These are phyloP conservation scores for Chelidonichthys spinosus DNA, from an alignment of 2,797 vertebrate genomes.

Conservation along the genomic window DNA sequence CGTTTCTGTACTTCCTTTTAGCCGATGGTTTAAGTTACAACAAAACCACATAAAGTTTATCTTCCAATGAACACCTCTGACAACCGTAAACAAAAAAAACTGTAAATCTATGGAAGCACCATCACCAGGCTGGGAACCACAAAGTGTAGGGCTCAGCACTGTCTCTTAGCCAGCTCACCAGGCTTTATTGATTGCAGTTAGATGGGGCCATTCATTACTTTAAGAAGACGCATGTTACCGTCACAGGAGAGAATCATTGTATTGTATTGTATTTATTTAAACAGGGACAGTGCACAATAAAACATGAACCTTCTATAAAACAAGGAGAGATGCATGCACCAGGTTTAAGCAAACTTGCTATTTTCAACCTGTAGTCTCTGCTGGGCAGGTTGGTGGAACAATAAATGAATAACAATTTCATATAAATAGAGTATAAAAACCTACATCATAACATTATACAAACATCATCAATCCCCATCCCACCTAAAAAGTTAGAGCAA, in stretches of 20 bases:
- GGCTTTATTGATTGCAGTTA: conserved; percentile 80
- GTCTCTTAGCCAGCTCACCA: conserved; percentile 51
- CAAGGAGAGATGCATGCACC: too few relatives aligned
- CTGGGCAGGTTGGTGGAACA: too few relatives aligned
- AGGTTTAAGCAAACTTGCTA: too few relatives aligned
- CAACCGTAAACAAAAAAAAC: conserved; percentile 23
- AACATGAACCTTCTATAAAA: too few relatives aligned
- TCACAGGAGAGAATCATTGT: conserved; percentile 53
- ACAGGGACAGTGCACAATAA: too few relatives aligned
- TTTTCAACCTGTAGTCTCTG: too few relatives aligned
- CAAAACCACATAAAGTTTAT: conserved; percentile 49
- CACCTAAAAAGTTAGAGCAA: too few relatives aligned
- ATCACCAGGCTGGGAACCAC: conserved; percentile 59
- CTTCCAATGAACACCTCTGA: conserved; percentile 50
- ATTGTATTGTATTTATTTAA: too few relatives aligned
- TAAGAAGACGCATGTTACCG: conserved; percentile 73
- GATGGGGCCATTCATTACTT: conserved; percentile 73
- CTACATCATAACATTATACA: too few relatives aligned
- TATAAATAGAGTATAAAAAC: too few relatives aligned
- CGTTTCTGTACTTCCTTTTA: conserved; percentile 6
- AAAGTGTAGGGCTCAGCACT: conserved; percentile 69
- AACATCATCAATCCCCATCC: too few relatives aligned
- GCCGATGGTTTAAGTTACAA: conserved; percentile 4
- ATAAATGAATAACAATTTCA: too few relatives aligned
- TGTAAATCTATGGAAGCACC: conserved; percentile 38